A percentile compares a stretch with the other conserved stretches of the same genome.
These are phyloP conservation scores for Acrobasis suavella DNA, from an alignment of 2,888 invertebrate genomes.

Conservation along the genomic window DNA sequence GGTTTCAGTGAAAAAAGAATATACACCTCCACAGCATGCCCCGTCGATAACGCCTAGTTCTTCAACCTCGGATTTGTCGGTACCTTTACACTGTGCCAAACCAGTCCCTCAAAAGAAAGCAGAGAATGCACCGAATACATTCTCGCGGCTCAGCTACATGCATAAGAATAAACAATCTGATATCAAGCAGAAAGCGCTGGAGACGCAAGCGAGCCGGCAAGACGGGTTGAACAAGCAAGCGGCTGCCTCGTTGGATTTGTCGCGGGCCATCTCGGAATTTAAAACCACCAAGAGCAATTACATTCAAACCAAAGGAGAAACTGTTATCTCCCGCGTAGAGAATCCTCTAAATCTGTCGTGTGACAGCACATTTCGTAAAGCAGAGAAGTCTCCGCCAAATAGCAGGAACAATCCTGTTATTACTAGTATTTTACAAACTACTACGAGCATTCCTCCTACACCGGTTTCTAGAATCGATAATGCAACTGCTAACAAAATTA, in stretches of 20 bases:
- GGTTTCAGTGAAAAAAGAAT: slow-evolving; percentile 35
- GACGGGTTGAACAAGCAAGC: slow-evolving; percentile 29
- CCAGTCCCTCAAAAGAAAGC: slow-evolving; percentile 51
- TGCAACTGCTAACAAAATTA: not conserved
- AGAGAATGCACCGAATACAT: slow-evolving; percentile 65
- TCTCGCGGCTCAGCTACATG: slow-evolving; percentile 69
- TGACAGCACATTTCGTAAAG: slow-evolving; percentile 23
- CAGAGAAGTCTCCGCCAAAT: slow-evolving; percentile 20
- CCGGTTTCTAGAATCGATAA: slow-evolving; percentile 15
- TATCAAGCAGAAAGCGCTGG: slow-evolving; percentile 41
- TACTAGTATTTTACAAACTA: slow-evolving; percentile 30
- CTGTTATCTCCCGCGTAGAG: slow-evolving; percentile 25
- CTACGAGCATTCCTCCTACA: slow-evolving; percentile 8
- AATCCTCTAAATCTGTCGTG: slow-evolving; percentile 21
- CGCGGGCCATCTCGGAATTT: slow-evolving; percentile 32
- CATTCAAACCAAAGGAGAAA: slow-evolving; percentile 26
- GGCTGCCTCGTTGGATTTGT: slow-evolving; percentile 27
- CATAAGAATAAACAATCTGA: slow-evolving; percentile 67
- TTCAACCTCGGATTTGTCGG: slow-evolving; percentile 37
- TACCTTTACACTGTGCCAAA: slow-evolving; percentile 57
- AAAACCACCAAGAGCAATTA: slow-evolving; percentile 29
- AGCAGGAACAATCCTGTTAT: slow-evolving; percentile 29
- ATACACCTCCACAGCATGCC: slow-evolving; percentile 39
- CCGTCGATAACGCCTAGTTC: slow-evolving; percentile 38
- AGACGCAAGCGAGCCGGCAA: slow-evolving; percentile 32